These are phyloP conservation scores for Amphiprion percula DNA, from an alignment of 2,113 vertebrate genomes.

Conservation along the genomic window DNA sequence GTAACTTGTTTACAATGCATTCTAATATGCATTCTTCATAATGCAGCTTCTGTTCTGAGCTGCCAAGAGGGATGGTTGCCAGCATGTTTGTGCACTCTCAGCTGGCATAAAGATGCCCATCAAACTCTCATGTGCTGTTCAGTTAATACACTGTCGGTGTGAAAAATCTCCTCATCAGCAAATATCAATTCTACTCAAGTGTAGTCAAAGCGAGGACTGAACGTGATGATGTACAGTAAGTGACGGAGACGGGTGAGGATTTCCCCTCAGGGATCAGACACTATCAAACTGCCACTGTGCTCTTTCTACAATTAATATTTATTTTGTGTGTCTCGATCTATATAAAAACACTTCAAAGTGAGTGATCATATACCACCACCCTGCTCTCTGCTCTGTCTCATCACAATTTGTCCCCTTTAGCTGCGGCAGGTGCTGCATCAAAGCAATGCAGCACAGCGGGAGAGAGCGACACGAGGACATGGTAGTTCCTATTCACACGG, in stretches of 20 bases:
- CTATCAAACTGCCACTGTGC: not conserved
- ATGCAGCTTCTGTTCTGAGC: too few species aligned
- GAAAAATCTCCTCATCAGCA: too few species aligned
- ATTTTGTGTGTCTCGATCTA: not conserved
- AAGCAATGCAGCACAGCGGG: constrained; percentile 62
- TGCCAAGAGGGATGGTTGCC: too few species aligned
- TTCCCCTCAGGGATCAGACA: not conserved
- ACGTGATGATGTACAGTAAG: not conserved
- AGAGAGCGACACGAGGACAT: constrained; percentile 59
- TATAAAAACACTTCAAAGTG: constrained; percentile 4
- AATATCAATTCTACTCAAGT: too few species aligned
- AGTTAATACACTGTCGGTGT: too few species aligned
- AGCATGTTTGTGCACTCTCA: too few species aligned
- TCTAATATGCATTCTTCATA: too few species aligned
- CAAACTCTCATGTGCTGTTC: too few species aligned
- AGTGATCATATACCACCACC: constrained; percentile 2
- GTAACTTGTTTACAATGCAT: too few species aligned
- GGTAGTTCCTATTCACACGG: constrained; percentile 70
- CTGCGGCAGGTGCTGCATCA: constrained; percentile 56
- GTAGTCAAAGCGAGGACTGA: too few species aligned
- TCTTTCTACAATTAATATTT: not conserved
- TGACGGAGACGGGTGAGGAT: too few species aligned
- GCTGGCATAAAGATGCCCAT: too few species aligned
- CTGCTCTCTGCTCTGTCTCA: constrained; percentile 15
- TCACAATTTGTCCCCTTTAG: constrained; percentile 40